phyloP scores from a whole-genome alignment of 2,888 invertebrate species.

The Eilema caniola region DNA sequence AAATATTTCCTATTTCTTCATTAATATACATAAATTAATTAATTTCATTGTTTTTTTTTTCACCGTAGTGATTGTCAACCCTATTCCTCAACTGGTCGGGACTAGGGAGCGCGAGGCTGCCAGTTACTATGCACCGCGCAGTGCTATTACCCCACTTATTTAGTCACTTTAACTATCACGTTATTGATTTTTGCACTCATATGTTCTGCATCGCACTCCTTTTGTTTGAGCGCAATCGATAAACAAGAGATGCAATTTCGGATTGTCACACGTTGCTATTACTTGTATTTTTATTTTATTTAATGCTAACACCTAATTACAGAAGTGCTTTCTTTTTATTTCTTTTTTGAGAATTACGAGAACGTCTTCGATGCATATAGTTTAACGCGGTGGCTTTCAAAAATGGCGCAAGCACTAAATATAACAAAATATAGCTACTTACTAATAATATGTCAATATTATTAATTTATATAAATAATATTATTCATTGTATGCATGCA shows the following conservation, averaged over 20 bases:
- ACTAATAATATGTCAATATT: too few species aligned
- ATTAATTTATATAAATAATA: too few species aligned
- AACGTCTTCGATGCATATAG: not conserved
- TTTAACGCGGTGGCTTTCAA: too few species aligned
- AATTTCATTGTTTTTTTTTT: too few species aligned
- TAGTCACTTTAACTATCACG: constrained; percentile 74
- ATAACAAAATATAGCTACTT: too few species aligned
- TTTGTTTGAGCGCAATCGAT: constrained; percentile 36
- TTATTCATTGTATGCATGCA: too few species aligned
- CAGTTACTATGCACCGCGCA: constrained; percentile 70
- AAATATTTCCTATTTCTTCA: too few species aligned
- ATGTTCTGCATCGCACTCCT: constrained; percentile 52
- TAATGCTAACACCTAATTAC: too few species aligned
- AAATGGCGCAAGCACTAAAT: too few species aligned
- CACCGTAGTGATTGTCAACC: constrained; percentile 47
- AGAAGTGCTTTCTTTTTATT: too few species aligned
- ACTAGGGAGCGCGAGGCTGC: constrained; percentile 58
- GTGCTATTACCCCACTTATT: constrained; percentile 82
- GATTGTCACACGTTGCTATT: not conserved
- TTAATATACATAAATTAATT: too few species aligned
- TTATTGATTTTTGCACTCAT: constrained; percentile 80
- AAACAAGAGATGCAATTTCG: constrained; percentile 7
- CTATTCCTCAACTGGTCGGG: constrained; percentile 48
- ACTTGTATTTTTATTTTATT: too few species aligned
- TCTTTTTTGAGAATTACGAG: not conserved